Evolutionary conservation across 2,113 vertebrate species (phyloP).

Genomic region (Gobiocypris rarus): DNA sequence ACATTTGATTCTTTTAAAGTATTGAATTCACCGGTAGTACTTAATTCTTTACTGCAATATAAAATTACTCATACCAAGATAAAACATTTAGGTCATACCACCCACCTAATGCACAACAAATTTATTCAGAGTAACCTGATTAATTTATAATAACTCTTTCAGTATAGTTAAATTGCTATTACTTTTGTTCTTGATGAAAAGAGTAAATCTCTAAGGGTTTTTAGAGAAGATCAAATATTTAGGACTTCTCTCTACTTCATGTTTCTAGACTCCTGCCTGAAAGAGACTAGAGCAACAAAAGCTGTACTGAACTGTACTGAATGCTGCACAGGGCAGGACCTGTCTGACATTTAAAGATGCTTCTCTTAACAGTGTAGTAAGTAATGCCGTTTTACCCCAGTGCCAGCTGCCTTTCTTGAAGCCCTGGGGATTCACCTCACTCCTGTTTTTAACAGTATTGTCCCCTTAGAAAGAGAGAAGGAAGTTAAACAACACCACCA

Average conservation of each 20-base stretch:
- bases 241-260: conserved; percentile 3
- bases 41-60: neutral
- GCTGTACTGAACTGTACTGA: conserved; percentile 38
- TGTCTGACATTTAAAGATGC: conserved; percentile 15
- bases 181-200: neutral
- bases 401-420: conserved; percentile 85
- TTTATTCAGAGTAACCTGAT: neutral
- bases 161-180: neutral
- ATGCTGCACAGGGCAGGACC: conserved; percentile 33
- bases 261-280: conserved; percentile 35
- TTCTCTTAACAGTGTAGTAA: conserved; percentile 40
- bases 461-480: conserved; percentile 82
- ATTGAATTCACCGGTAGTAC: no score
- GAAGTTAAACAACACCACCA: conserved; percentile 64
- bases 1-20: neutral
- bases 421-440: conserved; percentile 80
- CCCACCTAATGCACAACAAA: neutral
- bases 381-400: conserved; percentile 82
- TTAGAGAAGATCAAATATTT: neutral
- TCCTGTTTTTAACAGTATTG: conserved; percentile 83
- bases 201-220: neutral
- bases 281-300: conserved; percentile 11
- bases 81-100: neutral
- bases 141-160: neutral
- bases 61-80: neutral